Evolutionary conservation across 1,140 invertebrate species (phyloP), one percentile per base, ranked within the genome.

Genomic region (Oryzaephilus surinamensis): DNA sequence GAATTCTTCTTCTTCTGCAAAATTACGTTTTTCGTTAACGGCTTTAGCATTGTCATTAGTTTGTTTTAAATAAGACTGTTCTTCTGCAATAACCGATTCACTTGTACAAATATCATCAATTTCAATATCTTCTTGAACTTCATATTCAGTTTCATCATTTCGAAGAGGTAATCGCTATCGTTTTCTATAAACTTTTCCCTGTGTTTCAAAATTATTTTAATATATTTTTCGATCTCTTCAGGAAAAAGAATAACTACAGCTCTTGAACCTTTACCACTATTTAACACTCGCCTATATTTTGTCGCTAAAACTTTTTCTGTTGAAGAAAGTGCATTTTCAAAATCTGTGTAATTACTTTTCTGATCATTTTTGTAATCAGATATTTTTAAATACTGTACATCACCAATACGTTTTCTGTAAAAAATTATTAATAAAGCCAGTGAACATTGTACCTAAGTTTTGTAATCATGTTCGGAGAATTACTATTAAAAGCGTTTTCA

Each of bases 301-400:
- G 24, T 36, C 10, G 43, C 35, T 18, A 45, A 24, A 13, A 32
- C 13, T 32, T 46, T 42, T 33, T 45, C 38, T 13, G 43, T 27
- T 8, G 30, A 33, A 28, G 46, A 38, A 20, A 52, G 27, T 2
- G 20, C 41, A 32, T 39, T 29, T 44, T 50, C 35, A 50, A 52
- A 50, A 37, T 51, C 50, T 20, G 18, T 39, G 35, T 26, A 40
- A 32, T 47, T 33, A 19, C 14, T 43, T 36, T 26, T 42, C 20
- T n/a, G 27, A 5, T 49, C 32, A 7, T 32, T 45, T 7, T 36
- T 16, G 15, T 52, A 52, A 29, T 50, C 45, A 17, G 31, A 6
- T 18, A 50, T 37, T 50, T 52, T 52, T 17, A 52, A 30, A 41
- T 23, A 51, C 26, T 51, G 45, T 18, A 51, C 46, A 40, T 48